phyloP scores from a whole-genome alignment of 2,888 invertebrate genomes.

The Philhelius pedissequus region DNA sequence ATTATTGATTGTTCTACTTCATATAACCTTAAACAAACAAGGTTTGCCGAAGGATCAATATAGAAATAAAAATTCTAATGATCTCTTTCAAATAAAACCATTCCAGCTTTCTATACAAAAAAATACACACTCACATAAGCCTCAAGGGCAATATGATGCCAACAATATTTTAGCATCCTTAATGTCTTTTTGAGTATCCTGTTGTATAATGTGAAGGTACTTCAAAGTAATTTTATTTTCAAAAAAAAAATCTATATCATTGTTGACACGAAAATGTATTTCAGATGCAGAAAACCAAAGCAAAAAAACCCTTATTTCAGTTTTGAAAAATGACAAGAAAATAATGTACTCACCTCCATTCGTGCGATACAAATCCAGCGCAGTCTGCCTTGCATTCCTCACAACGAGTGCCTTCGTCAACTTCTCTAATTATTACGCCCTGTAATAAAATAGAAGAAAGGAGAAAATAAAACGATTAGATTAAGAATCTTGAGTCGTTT shows the following conservation, averaged over 20 bases:
- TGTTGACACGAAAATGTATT: not conserved
- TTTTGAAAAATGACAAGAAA: not conserved
- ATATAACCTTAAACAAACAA: too few relatives aligned
- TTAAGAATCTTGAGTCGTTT: constrained; percentile 14
- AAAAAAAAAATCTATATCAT: not conserved
- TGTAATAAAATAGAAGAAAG: constrained; percentile 79
- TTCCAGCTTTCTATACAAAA: not conserved
- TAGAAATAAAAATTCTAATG: not conserved
- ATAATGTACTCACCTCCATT: constrained; percentile 89
- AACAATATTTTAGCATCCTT: constrained; percentile 8
- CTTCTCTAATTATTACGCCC: constrained; percentile 93
- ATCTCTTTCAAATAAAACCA: not conserved
- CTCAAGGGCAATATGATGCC: constrained; percentile 40
- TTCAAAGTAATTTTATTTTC: not conserved
- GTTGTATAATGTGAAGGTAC: constrained; percentile 10
- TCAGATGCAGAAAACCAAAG: not conserved
- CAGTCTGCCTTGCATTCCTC: constrained; percentile 90
- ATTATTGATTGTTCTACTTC: too few relatives aligned
- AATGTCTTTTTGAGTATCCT: constrained; percentile 7
- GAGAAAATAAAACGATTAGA: constrained; percentile 11
- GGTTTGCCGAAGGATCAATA: not conserved
- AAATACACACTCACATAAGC: not conserved
- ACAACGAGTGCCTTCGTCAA: constrained; percentile 90
- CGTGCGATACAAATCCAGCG: constrained; percentile 89
- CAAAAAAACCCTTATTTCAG: not conserved